Evolutionary conservation across 1,140 invertebrate species (phyloP).

Genomic region (Dolichoris vasculosae): DNA sequence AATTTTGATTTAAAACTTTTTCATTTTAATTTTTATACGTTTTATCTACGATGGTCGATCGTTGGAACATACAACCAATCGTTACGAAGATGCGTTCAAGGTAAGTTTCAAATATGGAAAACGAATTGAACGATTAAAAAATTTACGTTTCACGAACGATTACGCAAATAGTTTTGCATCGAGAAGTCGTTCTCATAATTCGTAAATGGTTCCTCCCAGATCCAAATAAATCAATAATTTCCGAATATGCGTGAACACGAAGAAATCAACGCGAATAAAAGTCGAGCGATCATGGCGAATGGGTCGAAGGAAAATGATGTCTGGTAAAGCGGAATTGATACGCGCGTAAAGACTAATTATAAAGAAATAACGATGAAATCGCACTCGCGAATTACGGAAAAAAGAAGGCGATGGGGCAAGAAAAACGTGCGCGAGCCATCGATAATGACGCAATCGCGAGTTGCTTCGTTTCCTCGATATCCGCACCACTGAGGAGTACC

Average conservation of each 20-base stretch:
- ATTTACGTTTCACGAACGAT: too few species aligned
- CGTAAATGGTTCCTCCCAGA: too few species aligned
- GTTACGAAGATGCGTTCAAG: too few species aligned
- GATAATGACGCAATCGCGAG: conserved; percentile 24
- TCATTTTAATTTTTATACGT: too few species aligned
- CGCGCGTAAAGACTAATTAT: background rate
- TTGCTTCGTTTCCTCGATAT: background rate
- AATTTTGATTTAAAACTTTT: background rate
- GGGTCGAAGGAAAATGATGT: background rate
- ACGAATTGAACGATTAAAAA: too few species aligned
- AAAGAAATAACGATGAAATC: conserved; percentile 11
- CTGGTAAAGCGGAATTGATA: background rate
- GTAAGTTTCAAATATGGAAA: too few species aligned
- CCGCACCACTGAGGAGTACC: background rate
- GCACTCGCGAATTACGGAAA: background rate
- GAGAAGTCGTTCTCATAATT: too few species aligned
- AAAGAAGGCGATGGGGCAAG: background rate
- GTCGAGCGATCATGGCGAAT: background rate
- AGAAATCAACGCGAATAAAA: background rate
- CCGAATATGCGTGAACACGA: too few species aligned
- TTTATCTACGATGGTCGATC: too few species aligned
- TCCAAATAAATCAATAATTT: too few species aligned
- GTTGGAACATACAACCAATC: too few species aligned
- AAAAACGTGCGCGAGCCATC: conserved; percentile 1
- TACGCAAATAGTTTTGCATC: too few species aligned